Evolutionary conservation across 2,797 vertebrate genomes (phyloP).

Genomic region (Falco peregrinus): DNA sequence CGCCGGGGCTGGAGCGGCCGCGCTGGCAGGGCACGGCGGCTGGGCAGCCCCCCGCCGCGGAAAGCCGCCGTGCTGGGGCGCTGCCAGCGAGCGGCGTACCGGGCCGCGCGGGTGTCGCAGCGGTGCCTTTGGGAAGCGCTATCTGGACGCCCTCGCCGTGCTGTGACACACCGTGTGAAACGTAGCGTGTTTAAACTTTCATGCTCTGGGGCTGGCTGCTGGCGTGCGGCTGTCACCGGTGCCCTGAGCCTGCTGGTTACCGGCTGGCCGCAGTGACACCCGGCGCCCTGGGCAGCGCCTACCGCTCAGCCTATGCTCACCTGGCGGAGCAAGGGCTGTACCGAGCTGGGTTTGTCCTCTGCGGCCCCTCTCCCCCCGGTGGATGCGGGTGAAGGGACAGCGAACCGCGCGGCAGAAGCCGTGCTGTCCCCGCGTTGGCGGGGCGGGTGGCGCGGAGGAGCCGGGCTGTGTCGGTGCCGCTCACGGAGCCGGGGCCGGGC

Average conservation of each 20-base stretch:
- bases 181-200: neutral
- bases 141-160: neutral
- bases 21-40: neutral
- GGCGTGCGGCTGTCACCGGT: neutral
- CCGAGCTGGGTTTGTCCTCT: neutral
- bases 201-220: neutral
- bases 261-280: neutral
- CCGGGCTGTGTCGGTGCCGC: neutral
- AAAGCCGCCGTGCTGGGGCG: too few species aligned
- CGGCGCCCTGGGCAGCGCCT: neutral
- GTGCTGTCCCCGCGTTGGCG: too few species aligned
- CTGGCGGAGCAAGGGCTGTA: neutral
- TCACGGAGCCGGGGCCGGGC: neutral
- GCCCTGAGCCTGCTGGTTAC: neutral
- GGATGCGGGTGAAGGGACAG: neutral
- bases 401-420: neutral
- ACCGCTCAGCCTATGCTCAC: neutral
- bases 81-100: too few species aligned
- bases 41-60: neutral
- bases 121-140: neutral
- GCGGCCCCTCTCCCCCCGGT: fast-evolving
- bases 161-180: neutral
- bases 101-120: neutral
- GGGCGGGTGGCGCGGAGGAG: neutral
- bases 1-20: neutral